phyloP scores from a whole-genome alignment of 2,797 vertebrate species.

The Aratinga solstitialis region DNA sequence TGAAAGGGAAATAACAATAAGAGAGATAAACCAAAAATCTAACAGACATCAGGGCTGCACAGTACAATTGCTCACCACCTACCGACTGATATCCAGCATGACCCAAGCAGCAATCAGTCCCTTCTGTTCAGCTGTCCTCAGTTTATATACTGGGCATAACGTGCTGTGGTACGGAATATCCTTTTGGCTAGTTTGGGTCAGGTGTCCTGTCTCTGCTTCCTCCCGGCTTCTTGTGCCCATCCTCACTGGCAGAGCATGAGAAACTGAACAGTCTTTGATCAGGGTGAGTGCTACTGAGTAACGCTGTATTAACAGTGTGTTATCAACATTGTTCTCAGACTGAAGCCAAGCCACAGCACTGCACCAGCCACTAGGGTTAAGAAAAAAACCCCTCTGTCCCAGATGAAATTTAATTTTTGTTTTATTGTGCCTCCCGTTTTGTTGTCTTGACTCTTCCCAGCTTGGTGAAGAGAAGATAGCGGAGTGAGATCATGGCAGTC shows the following conservation, averaged over 20 bases:
- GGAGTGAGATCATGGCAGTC: background rate
- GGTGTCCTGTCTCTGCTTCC: background rate
- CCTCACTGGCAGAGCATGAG: background rate
- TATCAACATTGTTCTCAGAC: background rate
- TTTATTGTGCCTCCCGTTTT: background rate
- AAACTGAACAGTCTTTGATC: background rate
- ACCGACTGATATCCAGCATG: background rate
- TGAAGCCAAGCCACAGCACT: background rate
- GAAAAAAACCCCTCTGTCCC: background rate
- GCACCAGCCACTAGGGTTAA: background rate
- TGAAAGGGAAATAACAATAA: background rate
- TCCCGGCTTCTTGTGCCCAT: background rate
- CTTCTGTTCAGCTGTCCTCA: background rate
- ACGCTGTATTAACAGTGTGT: background rate
- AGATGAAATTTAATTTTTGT: background rate
- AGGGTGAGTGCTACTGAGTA: background rate
- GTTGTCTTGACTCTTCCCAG: background rate
- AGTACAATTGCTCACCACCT: background rate
- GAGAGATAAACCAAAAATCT: background rate
- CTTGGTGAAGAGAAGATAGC: background rate
- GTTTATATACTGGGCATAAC: background rate
- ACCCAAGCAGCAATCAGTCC: background rate
- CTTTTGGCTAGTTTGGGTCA: background rate
- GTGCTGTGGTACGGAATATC: background rate
- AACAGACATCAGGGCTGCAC: background rate